Evolutionary conservation across 2,888 invertebrate species (phyloP), one percentile per base, ranked within the genome.

Genomic region (Coleophora flavipennella): DNA sequence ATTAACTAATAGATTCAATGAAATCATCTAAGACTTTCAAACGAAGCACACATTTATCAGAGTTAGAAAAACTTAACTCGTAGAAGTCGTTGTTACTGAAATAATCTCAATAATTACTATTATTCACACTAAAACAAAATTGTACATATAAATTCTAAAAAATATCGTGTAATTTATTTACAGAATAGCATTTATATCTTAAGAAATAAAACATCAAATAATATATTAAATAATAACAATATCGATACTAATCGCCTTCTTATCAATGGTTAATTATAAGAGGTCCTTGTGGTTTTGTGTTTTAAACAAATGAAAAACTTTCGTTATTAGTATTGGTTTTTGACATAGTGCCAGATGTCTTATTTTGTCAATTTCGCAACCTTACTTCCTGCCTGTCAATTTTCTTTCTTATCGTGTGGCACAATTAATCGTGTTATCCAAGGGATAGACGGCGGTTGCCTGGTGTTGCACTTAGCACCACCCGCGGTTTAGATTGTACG

Each of bases 261-360:
- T 78, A 83, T 83, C 83, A 83, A 84, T 83, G 83, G 83, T 84
- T 83, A 83, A 73, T 79, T 80, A 83, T 83, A 85, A 84, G 85
- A 85, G 85, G 85, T 85, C 85, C 81, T 78, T 85, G 72, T 78
- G 85, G 85, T 85, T 85, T 80, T 81, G 12, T 27, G 6, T 25
- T 35, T 27, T 11, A 29, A 29, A n/a, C 11, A 29, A 29, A 11
- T n/a, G 10, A 10, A 11, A 8, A 9, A 4, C 3, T 11, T 33
- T 33, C 7, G 4, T 9, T 12, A 7, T 12, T 12, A 7, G 8
- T n/a, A 11, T 8, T 9, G 12, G 31, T 46, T 54, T 56, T 45
- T 55, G 51, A 55, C 62, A 62, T 53, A 70, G 69, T 70, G 74
- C 67, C 67, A 61, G 39, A 20, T 20, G 20, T 20, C n/a, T n/a